These are phyloP conservation scores for Hemaris fuciformis DNA, from an alignment of 2,888 invertebrate species.

Conservation along the genomic window DNA sequence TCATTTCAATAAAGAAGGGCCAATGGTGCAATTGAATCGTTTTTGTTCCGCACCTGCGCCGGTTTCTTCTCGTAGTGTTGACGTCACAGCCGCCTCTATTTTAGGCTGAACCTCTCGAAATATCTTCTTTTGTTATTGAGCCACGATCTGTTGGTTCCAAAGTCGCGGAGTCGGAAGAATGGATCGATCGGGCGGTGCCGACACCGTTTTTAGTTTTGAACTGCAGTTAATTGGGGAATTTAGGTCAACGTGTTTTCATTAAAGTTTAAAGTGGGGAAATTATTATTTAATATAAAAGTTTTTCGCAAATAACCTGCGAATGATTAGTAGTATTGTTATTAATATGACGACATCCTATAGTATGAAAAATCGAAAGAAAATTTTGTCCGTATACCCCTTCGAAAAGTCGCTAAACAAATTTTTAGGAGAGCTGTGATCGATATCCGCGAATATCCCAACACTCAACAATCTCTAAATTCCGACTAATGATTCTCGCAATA, in stretches of 20 bases:
- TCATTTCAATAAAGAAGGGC: background rate
- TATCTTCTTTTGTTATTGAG: slow-evolving; percentile 1
- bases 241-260: background rate
- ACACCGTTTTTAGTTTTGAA: background rate
- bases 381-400: no score
- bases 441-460: no score
- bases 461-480: no score
- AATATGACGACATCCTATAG: no score
- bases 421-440: no score
- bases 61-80: background rate
- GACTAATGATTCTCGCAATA: background rate
- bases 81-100: slow-evolving; percentile 3
- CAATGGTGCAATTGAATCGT: background rate
- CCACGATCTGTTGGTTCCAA: background rate
- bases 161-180: background rate
- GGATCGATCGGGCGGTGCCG: background rate
- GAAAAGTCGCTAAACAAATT: no score
- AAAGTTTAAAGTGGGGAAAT: no score
- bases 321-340: no score
- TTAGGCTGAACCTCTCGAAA: slow-evolving; percentile 1
- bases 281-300: no score
- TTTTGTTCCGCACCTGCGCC: background rate
- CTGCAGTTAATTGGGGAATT: background rate
- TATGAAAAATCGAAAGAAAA: no score
- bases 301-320: no score